Base-by-base conservation (phyloP, 2,113 vertebrate genomes). In the Syngnathoides biaculeatus region DNA sequence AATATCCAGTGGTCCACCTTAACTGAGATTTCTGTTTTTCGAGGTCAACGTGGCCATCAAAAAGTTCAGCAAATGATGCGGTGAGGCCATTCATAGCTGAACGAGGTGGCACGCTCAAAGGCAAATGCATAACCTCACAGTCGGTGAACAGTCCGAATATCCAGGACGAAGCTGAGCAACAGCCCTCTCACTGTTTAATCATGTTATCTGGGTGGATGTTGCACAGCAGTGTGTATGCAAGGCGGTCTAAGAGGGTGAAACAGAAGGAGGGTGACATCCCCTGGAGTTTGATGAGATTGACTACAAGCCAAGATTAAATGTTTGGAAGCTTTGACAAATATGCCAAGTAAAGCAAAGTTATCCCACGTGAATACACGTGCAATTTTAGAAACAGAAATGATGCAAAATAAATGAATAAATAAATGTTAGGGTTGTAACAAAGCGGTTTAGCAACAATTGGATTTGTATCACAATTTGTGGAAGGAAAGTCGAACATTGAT, bases 91-190 rank as follows among this genome's bases (percentile, higher is more conserved):
- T 14, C 6, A 2, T n/a, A 17, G 71, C 66, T 79, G 68, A 79
- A 75, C 76, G 81, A 30, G 24, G 65, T 71, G 77, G 59, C 75
- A 64, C 24, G 47, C 63, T 64, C 39, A 56, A 39, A 26, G 69
- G 27, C 58, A 64, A 83, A 82, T 81, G 78, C 65, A 85, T 84
- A 81, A 86, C 71, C 63, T 75, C 68, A 73, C 74, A 56, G 78
- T 71, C 13, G 38, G 68, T 48, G 12, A 67, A 79, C 60, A 74
- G 64, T 75, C 71, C 77, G 65, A 86, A 88, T 89, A 83, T 88
- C 74, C 67, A 65, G 68, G 71, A 72, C 20, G 55, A 66, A 68
- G 81, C 68, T 64, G 72, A 76, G 83, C 72, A 73, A 71, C 74
- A 73, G 78, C 72, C 69, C 69, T 20, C 75, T 79, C 26, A 59